phyloP scores from a whole-genome alignment of 2,113 vertebrate genomes.

The Cyanoderma ruficeps region DNA sequence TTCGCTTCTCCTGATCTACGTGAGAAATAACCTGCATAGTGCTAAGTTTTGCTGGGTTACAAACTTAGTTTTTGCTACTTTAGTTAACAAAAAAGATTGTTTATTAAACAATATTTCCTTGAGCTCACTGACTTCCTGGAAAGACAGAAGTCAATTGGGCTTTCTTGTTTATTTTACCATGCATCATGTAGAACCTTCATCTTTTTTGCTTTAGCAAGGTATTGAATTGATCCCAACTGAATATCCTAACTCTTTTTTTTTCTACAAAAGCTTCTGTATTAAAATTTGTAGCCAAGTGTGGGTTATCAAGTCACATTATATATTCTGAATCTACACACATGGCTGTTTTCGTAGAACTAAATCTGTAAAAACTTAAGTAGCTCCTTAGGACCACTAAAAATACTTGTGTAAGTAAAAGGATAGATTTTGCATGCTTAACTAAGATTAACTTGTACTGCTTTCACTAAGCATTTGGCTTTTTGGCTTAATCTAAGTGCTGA shows the following conservation, averaged over 20 bases:
- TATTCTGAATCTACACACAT: not conserved
- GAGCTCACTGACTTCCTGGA: not conserved
- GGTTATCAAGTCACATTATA: not conserved
- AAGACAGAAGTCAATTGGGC: not conserved
- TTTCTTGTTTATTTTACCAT: not conserved
- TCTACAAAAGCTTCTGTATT: not conserved
- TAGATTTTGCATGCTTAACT: not conserved
- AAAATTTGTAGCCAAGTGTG: not conserved
- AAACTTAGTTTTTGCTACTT: not conserved
- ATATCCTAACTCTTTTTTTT: not conserved
- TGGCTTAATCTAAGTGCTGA: not conserved
- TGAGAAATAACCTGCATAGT: not conserved
- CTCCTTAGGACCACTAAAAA: not conserved
- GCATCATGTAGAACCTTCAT: not conserved
- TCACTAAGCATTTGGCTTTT: not conserved
- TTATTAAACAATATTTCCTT: not conserved
- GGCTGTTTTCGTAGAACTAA: not conserved
- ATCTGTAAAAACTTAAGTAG: not conserved
- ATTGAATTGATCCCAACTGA: not conserved
- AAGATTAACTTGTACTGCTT: not conserved
- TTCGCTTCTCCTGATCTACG: not conserved
- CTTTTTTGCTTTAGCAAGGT: not conserved
- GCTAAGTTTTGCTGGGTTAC: not conserved
- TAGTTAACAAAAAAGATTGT: not conserved
- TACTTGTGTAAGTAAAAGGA: not conserved